These are phyloP conservation scores for Phenganax stokvisi DNA, from an alignment of 92 coral and sea anemone species.

Conservation along the genomic window DNA sequence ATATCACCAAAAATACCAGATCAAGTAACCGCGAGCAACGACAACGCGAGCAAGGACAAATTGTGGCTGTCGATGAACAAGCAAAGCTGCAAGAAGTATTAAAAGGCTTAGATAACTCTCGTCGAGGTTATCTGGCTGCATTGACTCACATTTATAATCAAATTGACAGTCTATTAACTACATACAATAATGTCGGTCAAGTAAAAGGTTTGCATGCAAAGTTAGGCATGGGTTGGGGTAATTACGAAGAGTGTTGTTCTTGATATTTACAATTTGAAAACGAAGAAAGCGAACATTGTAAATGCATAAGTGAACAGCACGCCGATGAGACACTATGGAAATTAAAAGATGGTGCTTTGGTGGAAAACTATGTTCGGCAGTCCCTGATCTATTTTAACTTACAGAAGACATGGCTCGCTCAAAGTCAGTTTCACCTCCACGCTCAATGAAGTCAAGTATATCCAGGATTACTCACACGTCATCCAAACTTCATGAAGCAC, in stretches of 20 bases:
- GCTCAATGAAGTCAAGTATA: background rate
- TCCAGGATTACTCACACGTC: slow-evolving; percentile 25
- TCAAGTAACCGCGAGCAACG: no score
- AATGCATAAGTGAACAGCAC: background rate
- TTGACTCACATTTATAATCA: slow-evolving; percentile 9
- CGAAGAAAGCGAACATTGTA: no score
- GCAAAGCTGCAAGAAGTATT: background rate
- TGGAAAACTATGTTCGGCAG: background rate
- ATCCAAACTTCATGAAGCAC: slow-evolving; percentile 26
- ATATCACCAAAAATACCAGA: no score
- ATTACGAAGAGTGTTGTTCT: slow-evolving; percentile 14
- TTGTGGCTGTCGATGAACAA: background rate
- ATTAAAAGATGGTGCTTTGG: background rate
- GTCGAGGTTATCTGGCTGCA: slow-evolving; percentile 13
- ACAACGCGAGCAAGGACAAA: background rate
- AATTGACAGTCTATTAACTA: background rate
- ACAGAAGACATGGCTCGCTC: slow-evolving; percentile 1
- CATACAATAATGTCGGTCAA: slow-evolving; percentile 4
- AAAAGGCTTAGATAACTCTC: background rate
- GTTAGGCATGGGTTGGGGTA: slow-evolving; percentile 1
- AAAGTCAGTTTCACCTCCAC: background rate
- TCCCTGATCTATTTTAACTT: slow-evolving; percentile 35
- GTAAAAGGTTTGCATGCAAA: slow-evolving; percentile 12
- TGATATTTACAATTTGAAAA: no score
- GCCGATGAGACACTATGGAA: background rate